Conservation (phyloP, 2,113 vertebrate genomes). For the Coreoperca whiteheadi region DNA sequence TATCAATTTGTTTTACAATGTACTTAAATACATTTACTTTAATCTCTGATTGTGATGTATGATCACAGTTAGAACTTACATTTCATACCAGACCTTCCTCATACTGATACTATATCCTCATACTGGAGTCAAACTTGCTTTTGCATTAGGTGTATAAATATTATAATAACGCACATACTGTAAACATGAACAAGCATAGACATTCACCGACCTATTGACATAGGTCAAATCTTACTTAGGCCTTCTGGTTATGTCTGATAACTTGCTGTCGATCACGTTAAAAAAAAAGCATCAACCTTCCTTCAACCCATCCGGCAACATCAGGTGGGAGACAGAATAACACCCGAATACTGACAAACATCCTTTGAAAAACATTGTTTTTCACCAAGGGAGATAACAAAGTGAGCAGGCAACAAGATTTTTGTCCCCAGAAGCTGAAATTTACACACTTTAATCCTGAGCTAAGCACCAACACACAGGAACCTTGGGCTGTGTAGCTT, state of each 20-base stretch:
- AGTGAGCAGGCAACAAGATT: slow-evolving; percentile 45
- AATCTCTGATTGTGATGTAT: not conserved
- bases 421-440: slow-evolving; percentile 56
- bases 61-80: not conserved
- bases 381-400: slow-evolving; percentile 50
- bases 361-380: slow-evolving; percentile 46
- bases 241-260: not conserved
- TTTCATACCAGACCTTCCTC: not conserved
- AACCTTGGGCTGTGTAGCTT: slow-evolving; percentile 63
- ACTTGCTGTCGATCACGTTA: not conserved
- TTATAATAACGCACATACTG: not conserved
- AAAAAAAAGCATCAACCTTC: slow-evolving; percentile 3
- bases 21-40: not conserved
- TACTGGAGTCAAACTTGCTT: not conserved
- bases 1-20: not conserved
- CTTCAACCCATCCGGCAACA: slow-evolving; percentile 24
- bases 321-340: slow-evolving; percentile 32
- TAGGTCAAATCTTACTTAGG: not conserved
- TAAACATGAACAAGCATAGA: not conserved
- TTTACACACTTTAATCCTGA: slow-evolving; percentile 68
- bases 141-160: not conserved
- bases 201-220: not conserved
- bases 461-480: slow-evolving; percentile 46
- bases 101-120: not conserved
- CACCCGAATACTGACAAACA: slow-evolving; percentile 28